Evolutionary conservation across 2,888 invertebrate species (phyloP).

Genomic region (Eubasilissa splendida): DNA sequence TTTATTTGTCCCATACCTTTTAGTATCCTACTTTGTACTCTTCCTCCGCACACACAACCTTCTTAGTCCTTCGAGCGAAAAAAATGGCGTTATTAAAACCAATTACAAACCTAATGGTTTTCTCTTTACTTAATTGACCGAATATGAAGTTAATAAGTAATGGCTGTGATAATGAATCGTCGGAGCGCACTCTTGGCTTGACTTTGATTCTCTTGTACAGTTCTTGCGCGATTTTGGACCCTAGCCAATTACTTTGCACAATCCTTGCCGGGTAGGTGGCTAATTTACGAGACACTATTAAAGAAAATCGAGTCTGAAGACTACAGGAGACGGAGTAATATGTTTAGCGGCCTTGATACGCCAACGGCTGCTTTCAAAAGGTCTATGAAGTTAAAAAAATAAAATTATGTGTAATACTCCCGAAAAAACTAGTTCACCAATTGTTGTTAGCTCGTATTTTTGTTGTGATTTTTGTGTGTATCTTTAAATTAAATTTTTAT

Average conservation of each 20-base stretch:
- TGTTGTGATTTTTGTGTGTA: too few relatives aligned
- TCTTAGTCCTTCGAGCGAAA: too few relatives aligned
- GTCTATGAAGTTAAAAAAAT: background rate
- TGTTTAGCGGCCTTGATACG: slow-evolving; percentile 1
- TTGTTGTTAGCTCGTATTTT: too few relatives aligned
- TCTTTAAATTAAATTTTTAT: too few relatives aligned
- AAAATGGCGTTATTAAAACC: background rate
- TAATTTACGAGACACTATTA: slow-evolving; percentile 23
- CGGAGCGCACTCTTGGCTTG: background rate
- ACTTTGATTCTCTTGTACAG: slow-evolving; percentile 14
- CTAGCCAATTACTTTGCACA: slow-evolving; percentile 31
- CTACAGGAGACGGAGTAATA: background rate
- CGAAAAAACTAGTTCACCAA: too few relatives aligned
- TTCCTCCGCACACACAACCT: too few relatives aligned
- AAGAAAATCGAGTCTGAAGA: slow-evolving; percentile 17
- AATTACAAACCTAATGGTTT: slow-evolving; percentile 2
- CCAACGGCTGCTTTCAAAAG: background rate
- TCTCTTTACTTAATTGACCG: background rate
- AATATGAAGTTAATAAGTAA: background rate
- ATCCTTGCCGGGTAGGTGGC: slow-evolving; percentile 18
- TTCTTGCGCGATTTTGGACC: background rate
- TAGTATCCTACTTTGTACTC: too few relatives aligned
- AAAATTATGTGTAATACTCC: too few relatives aligned
- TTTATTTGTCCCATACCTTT: too few relatives aligned
- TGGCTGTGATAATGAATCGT: slow-evolving; percentile 12